phyloP scores from a whole-genome alignment of 2,113 vertebrate species.

The Collichthys lucidus region DNA sequence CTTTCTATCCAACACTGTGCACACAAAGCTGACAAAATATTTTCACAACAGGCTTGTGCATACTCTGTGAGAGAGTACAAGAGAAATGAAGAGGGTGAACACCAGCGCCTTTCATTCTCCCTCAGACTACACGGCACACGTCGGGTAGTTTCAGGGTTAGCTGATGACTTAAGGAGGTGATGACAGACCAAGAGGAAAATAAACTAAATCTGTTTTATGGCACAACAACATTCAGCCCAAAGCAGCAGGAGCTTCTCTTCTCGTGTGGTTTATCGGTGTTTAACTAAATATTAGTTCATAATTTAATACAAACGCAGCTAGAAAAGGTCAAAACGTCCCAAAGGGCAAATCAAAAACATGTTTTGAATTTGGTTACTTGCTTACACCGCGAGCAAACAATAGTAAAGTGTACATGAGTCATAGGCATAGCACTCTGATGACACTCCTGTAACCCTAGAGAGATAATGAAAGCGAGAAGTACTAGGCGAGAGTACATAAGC shows the following conservation, averaged over 20 bases:
- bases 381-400: constrained; percentile 33
- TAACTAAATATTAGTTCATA: neutral
- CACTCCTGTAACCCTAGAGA: constrained; percentile 48
- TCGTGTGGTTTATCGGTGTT: neutral
- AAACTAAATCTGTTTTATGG: neutral
- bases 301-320: neutral
- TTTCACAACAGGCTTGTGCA: constrained; percentile 20
- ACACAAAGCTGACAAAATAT: constrained; percentile 31
- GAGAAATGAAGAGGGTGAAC: neutral
- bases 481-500: constrained; percentile 22
- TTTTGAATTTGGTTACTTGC: constrained; percentile 5
- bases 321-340: neutral
- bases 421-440: constrained; percentile 47
- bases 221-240: neutral
- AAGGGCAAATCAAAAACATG: neutral
- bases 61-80: neutral
- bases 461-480: constrained; percentile 47
- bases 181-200: neutral
- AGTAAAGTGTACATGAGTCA: constrained; percentile 59
- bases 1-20: constrained; percentile 40
- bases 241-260: neutral
- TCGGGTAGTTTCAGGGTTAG: neutral
- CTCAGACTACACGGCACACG: neutral
- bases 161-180: neutral
- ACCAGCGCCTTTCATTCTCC: neutral